Evolutionary conservation across 2,113 vertebrate genomes (phyloP), one percentile per base, ranked within the genome.

Genomic region (Tenebrosternarchus preto): DNA sequence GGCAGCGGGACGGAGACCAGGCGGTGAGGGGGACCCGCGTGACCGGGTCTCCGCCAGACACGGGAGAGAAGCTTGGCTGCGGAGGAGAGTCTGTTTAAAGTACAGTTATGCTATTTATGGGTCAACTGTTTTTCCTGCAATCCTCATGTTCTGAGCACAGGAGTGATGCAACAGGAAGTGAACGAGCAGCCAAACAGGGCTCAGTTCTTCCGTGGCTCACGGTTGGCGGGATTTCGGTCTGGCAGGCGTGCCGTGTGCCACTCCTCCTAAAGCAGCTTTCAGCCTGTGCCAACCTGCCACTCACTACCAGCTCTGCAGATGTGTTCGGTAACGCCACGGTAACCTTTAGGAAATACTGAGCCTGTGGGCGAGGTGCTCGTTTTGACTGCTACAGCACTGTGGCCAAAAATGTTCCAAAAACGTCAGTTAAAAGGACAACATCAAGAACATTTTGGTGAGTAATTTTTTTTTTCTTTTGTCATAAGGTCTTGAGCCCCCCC

Each of bases 111-210:
- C 85, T 90, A 90, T 90, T 89, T 89, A 83, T 86, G 84, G 87
- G 66, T 77, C 2, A 5, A 77, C 80, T 64, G 70, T 72, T 69
- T 86, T 88, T 90, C 82, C 85, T 85, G 79, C 46, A 78, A 84
- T 85, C 75, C 84, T 78, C 79, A 84, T 85, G 77, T 46, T 77
- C 84, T 78, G 70, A 84, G 83, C 80, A 85, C 75, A 36, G 15
- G 69, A 66, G 82, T 87, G 86, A 90, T 84, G 85, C 82, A 80
- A 85, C 83, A 83, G 72, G 84, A 87, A 87, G 87, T 88, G 86
- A 88, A 87, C 85, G 66, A 20, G 73, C 85, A 85, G 85, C 84
- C 89, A 90, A 89, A 90, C 81, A 85, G 87, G 86, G 78, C 78
- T 81, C 39, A 63, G 81, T 87, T 86, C 80, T 91, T 90, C 88